phyloP scores from a whole-genome alignment of 2,888 invertebrate genomes.

The Dynastes hyllus region DNA sequence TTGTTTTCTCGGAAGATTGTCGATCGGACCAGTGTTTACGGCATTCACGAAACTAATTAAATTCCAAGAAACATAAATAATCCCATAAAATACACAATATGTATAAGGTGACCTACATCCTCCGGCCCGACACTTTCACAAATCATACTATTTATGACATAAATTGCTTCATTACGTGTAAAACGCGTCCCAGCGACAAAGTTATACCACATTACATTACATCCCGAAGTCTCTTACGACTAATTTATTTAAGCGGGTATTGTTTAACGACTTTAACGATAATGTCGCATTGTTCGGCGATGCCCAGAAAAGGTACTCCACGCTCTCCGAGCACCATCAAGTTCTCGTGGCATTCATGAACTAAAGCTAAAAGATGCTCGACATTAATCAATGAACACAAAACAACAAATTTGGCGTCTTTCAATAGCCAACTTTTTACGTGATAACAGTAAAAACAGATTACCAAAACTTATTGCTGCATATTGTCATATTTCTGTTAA shows the following conservation, averaged over 20 bases:
- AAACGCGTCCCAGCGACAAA: background rate
- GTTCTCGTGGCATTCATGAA: conserved; percentile 10
- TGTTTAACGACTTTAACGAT: conserved; percentile 21
- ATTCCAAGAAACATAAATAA: background rate
- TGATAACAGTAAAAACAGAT: too few species aligned
- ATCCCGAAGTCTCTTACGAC: conserved; percentile 1
- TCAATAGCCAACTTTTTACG: too few species aligned
- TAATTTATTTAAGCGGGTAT: conserved; percentile 18
- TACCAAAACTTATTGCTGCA: too few species aligned
- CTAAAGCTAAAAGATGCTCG: background rate
- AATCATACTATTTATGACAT: conserved; percentile 29
- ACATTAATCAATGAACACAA: conserved; percentile 19
- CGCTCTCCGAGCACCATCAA: background rate
- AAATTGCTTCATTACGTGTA: conserved; percentile 23
- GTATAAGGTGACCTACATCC: conserved; percentile 1
- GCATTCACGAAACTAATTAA: too few species aligned
- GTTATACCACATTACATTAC: conserved; percentile 1
- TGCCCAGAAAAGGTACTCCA: background rate
- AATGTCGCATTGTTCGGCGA: conserved; percentile 24
- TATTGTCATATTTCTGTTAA: too few species aligned
- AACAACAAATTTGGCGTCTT: too few species aligned
- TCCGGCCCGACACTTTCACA: conserved; percentile 28
- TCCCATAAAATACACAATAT: too few species aligned
- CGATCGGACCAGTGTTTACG: too few species aligned
- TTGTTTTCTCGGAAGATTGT: too few species aligned